A percentile compares a stretch with the other conserved stretches of the same genome.
Evolutionary conservation across 2,888 invertebrate species (phyloP).

Genomic region (Craniophora ligustri): DNA sequence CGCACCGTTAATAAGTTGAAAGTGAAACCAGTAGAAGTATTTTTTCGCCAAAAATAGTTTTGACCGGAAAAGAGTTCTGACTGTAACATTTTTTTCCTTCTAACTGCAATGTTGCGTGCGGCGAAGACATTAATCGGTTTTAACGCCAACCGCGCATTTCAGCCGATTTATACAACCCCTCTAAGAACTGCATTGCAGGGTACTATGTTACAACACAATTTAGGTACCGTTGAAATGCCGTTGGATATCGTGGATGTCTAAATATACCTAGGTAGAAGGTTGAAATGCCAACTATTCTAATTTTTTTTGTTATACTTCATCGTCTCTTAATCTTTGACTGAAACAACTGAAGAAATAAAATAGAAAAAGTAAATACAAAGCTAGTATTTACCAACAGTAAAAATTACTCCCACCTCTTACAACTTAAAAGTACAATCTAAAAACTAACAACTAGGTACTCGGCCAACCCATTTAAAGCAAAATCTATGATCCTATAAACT

Average conservation of each 20-base stretch:
- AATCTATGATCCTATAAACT: conserved; percentile 47
- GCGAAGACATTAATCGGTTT: conserved; percentile 77
- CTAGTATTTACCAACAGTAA: too few relatives aligned
- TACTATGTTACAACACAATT: conserved; percentile 45
- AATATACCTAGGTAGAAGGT: conserved; percentile 27
- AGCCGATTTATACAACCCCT: conserved; percentile 57
- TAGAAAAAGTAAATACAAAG: too few relatives aligned
- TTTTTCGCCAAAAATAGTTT: background rate
- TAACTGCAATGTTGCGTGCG: conserved; percentile 80
- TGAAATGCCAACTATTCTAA: too few relatives aligned
- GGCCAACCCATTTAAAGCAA: conserved; percentile 28
- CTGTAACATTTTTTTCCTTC: conserved; percentile 53
- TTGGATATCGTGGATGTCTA: conserved; percentile 25
- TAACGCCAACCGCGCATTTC: conserved; percentile 72
- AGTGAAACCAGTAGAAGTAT: too few relatives aligned
- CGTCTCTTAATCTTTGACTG: too few relatives aligned
- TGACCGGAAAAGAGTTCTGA: background rate
- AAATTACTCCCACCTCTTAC: too few relatives aligned
- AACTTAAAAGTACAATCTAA: too few relatives aligned
- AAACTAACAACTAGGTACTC: conserved; percentile 1
- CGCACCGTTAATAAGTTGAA: too few relatives aligned
- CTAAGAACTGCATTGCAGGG: conserved; percentile 72
- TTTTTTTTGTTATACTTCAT: too few relatives aligned
- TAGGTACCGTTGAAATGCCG: conserved; percentile 26
- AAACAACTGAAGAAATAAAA: too few relatives aligned